A percentile compares a stretch with the other conserved stretches of the same genome.
phyloP scores from a whole-genome alignment of 2,113 vertebrate species.

The Pteruthius melanotis region DNA sequence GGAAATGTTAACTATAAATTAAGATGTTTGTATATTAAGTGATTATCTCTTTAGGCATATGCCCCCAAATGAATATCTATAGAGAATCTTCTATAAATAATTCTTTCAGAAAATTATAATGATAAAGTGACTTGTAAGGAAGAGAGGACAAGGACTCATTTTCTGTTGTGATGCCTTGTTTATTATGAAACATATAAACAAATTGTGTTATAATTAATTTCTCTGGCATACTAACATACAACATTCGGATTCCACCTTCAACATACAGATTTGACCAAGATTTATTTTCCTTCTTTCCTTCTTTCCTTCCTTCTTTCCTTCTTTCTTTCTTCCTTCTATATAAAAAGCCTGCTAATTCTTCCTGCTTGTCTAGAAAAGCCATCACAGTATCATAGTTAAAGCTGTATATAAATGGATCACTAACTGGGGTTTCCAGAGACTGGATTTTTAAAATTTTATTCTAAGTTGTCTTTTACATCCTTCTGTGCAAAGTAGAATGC shows the following conservation, averaged over 20 bases:
- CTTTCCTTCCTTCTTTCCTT: neutral
- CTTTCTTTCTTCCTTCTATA: too few relatives aligned
- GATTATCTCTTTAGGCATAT: neutral
- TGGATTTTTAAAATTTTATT: neutral
- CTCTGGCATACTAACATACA: neutral
- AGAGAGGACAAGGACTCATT: neutral
- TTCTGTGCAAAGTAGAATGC: neutral
- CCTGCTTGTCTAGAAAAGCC: neutral
- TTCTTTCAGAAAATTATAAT: slow-evolving; percentile 16
- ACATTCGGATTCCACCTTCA: neutral
- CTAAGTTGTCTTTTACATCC: neutral
- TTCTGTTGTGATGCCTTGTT: neutral
- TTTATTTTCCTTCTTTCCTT: neutral
- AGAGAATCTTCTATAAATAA: slow-evolving; percentile 35
- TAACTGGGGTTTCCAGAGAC: neutral
- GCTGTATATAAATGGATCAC: neutral
- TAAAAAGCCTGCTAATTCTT: neutral
- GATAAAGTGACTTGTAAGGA: neutral
- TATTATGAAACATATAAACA: neutral
- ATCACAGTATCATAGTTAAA: neutral
- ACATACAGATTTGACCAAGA: neutral
- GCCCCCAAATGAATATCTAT: neutral
- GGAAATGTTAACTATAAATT: neutral
- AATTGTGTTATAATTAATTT: neutral
- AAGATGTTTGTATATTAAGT: slow-evolving; percentile 13